Evolutionary conservation across 2,888 invertebrate genomes (phyloP).

Genomic region (Athalia rosae): DNA sequence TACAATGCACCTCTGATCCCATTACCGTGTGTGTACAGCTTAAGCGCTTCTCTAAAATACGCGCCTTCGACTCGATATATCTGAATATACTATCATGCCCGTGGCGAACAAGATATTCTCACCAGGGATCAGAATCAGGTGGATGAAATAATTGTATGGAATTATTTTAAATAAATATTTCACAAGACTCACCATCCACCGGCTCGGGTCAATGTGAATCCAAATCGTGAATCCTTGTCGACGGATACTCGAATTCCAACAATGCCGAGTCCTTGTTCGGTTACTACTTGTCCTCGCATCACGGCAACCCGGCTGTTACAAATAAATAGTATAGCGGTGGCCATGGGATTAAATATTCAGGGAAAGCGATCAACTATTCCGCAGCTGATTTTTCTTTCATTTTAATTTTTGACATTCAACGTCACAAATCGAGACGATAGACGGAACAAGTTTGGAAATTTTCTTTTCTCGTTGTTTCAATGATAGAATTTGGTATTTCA

Average conservation of each 20-base stretch:
- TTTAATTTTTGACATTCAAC: constrained; percentile 17
- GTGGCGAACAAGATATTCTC: neutral
- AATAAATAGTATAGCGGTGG: constrained; percentile 53
- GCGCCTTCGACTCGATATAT: neutral
- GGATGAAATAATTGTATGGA: neutral
- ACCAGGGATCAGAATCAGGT: neutral
- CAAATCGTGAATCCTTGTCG: constrained; percentile 94
- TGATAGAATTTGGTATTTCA: constrained; percentile 1
- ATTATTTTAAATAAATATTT: neutral
- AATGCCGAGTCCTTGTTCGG: constrained; percentile 95
- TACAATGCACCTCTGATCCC: constrained; percentile 62
- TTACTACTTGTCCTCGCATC: constrained; percentile 97
- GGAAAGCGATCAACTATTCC: constrained; percentile 22
- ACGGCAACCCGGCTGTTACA: constrained; percentile 96
- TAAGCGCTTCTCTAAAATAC: constrained; percentile 10
- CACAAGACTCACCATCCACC: constrained; percentile 91
- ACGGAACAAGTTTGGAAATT: neutral
- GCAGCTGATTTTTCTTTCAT: constrained; percentile 49
- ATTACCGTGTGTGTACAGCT: constrained; percentile 53
- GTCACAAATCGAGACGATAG: neutral
- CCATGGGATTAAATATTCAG: constrained; percentile 47
- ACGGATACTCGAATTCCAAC: constrained; percentile 98
- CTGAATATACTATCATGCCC: neutral
- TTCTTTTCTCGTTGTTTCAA: neutral
- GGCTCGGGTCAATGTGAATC: constrained; percentile 94